Evolutionary conservation across 2,113 vertebrate genomes (phyloP).

Genomic region (Nothobranchius kuhntae): DNA sequence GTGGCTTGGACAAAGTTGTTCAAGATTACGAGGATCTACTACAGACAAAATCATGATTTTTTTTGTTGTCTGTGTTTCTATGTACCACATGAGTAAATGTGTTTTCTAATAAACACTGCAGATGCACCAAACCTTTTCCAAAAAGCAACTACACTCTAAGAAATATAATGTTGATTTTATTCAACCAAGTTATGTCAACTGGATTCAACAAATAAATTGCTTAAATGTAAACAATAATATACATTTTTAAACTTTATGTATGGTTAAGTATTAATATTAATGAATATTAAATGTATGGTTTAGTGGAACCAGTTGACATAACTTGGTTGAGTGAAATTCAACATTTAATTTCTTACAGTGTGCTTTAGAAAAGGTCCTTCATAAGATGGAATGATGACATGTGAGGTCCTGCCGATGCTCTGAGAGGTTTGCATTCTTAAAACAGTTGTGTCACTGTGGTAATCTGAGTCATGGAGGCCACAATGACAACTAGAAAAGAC

Average conservation of each 20-base stretch:
- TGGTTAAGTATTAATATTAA: too few species aligned
- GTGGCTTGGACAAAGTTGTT: constrained; percentile 17
- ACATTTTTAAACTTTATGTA: too few species aligned
- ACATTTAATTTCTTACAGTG: too few species aligned
- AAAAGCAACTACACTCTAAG: background rate
- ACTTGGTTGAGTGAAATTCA: too few species aligned
- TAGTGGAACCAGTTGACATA: too few species aligned
- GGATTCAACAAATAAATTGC: too few species aligned
- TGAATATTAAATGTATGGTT: too few species aligned
- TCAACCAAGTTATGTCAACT: too few species aligned
- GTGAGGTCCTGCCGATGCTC: constrained; percentile 11
- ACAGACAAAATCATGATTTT: background rate
- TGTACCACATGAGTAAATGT: background rate
- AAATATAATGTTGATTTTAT: too few species aligned
- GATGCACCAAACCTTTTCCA: background rate
- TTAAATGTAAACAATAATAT: too few species aligned
- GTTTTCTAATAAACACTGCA: background rate
- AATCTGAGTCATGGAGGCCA: constrained; percentile 17
- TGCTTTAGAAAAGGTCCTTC: background rate
- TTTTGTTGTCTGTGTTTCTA: background rate
- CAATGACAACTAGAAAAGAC: constrained; percentile 41
- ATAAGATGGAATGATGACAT: background rate
- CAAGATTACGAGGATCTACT: background rate
- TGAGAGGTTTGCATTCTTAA: constrained; percentile 9
- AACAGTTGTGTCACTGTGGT: constrained; percentile 50